Base-by-base conservation (phyloP, 2,797 vertebrate genomes). In the Pipistrellus pygmaeus region DNA sequence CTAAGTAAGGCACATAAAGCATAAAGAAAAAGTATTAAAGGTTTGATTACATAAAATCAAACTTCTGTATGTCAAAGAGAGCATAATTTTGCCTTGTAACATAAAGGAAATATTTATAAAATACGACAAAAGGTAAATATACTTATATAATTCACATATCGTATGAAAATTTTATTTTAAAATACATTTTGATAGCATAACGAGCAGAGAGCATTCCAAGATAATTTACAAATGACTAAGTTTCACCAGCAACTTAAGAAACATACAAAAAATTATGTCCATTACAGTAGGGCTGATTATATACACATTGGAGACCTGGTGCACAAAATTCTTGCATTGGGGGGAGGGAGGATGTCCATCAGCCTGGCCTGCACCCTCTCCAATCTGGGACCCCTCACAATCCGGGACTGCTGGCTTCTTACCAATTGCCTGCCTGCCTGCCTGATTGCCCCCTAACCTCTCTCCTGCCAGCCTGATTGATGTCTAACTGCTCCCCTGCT, bases 1-100 rank as follows among this genome's bases (percentile, higher is more conserved):
- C 8, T 89, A 64, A 66, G 14, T 62, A 64, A 76, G 32, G 68
- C 9, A 57, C 30, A 90, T 72, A 76, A n/a, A 48, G 30, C 76
- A 60, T 35, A 48, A 88, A 94, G 35, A 0, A 95, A 94, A 94
- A 75, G 1, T 57, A 35, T 84, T 9, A 77, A 0, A 1, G 0
- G 80, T 14, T 82, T 94, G 30, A 90, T n/a, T 72, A 44, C 10
- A 64, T 90, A 51, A 90, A 87, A 77, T 85, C 51, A 60, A 86
- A 71, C 2, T 60, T 85, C 15, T 66, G 1, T 78, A 23, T 91
- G 35, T 71, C 17, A 60, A 89, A 85, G 93, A 82, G 0, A 80
- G 3, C 23, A 51, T 30, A 73, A 71, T 57, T 12, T 72, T 85
- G 11, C 20, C n/a, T 88, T 88, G 9, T 25, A 83, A 71, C 25